Percentiles rank a stretch among this genome's conserved stretches.
Conservation (phyloP, 1,140 invertebrate species). For the Drosophila virilis region DNA sequence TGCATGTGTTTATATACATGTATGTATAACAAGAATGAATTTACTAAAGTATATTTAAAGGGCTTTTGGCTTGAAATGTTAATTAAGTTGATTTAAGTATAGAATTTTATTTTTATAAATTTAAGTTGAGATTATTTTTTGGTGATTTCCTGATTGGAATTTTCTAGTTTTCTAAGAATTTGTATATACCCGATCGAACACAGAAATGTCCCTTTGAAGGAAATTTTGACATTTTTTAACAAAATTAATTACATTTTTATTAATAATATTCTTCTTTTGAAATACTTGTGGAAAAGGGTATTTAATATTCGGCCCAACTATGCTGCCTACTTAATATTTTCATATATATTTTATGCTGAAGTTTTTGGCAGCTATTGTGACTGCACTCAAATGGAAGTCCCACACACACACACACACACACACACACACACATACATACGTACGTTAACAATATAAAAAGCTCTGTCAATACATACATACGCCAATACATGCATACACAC, state of each 20-base stretch:
- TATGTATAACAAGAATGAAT: neutral
- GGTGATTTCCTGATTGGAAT: too few relatives aligned
- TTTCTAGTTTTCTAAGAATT: too few relatives aligned
- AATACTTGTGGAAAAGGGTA: neutral
- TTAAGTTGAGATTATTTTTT: too few relatives aligned
- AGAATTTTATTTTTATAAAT: too few relatives aligned
- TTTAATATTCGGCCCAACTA: neutral
- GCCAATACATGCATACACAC: neutral
- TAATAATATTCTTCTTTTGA: neutral
- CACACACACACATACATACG: neutral
- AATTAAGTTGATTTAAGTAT: too few relatives aligned
- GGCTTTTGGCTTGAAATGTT: neutral
- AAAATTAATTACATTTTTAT: neutral
- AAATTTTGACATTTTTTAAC: too few relatives aligned
- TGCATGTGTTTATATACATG: neutral
- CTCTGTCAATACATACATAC: conserved; percentile 1
- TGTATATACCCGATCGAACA: too few relatives aligned
- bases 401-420: neutral
- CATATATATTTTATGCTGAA: neutral
- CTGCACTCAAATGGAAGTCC: conserved; percentile 1
- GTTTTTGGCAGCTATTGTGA: neutral
- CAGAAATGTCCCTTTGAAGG: too few relatives aligned
- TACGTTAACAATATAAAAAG: neutral
- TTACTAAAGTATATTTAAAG: neutral
- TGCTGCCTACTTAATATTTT: neutral